Conservation (phyloP, 2,888 invertebrate genomes). For the Anorthoa munda region DNA sequence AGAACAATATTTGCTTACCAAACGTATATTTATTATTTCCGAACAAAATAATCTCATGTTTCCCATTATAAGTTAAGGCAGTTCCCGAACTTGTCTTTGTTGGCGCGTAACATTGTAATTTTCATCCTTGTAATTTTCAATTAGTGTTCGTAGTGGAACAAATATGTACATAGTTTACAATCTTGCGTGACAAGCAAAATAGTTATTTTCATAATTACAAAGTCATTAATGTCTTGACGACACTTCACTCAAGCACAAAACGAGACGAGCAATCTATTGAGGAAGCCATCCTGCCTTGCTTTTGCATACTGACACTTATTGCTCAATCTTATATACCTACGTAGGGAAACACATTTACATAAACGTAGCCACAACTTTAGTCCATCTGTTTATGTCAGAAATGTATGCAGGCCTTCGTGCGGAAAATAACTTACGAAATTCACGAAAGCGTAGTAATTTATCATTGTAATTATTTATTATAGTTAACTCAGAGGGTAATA, state of each 20-base stretch:
- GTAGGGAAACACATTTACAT: constrained; percentile 39
- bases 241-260: constrained; percentile 64
- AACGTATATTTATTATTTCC: constrained; percentile 13
- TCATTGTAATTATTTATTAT: constrained; percentile 65
- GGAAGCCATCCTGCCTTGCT: constrained; percentile 46
- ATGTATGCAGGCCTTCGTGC: constrained; percentile 55
- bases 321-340: constrained; percentile 37
- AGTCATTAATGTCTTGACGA: constrained; percentile 70
- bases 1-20: constrained; percentile 13
- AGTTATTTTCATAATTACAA: constrained; percentile 70
- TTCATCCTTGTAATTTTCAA: constrained; percentile 63
- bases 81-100: constrained; percentile 45
- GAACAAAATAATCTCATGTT: constrained; percentile 29
- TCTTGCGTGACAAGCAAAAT: constrained; percentile 66
- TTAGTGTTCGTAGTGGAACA: constrained; percentile 62
- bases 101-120: constrained; percentile 59
- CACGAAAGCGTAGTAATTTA: constrained; percentile 59
- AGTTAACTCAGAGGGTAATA: constrained; percentile 48
- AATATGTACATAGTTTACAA: constrained; percentile 68
- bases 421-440: constrained; percentile 62
- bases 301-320: constrained; percentile 56
- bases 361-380: constrained; percentile 48
- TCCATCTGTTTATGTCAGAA: constrained; percentile 61
- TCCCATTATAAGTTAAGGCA: constrained; percentile 18
- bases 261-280: constrained; percentile 62